A percentile compares a stretch with the other conserved stretches of the same genome.
Evolutionary conservation across 2,888 invertebrate species (phyloP).

Genomic region (Volucella bombylans): DNA sequence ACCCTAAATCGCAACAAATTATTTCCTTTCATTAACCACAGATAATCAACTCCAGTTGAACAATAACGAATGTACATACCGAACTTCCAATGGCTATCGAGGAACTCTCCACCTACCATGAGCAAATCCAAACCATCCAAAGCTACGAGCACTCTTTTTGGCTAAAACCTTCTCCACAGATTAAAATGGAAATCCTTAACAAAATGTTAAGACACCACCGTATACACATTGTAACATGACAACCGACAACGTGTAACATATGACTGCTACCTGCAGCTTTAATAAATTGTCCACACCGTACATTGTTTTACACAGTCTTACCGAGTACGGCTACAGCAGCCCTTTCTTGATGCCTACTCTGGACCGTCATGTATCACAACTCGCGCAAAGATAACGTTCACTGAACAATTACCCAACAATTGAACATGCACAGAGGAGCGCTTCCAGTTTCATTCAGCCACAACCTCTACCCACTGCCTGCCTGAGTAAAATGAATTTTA

Average conservation of each 20-base stretch:
- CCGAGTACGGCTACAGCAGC: constrained; percentile 6
- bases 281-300: constrained; percentile 69
- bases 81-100: neutral
- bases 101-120: constrained; percentile 39
- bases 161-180: neutral
- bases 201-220: constrained; percentile 71
- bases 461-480: constrained; percentile 59
- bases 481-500: constrained; percentile 57
- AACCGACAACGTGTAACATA: constrained; percentile 73
- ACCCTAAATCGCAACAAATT: constrained; percentile 12
- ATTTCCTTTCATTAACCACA: constrained; percentile 41
- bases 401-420: constrained; percentile 70
- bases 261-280: constrained; percentile 73
- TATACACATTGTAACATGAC: constrained; percentile 67
- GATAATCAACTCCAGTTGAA: constrained; percentile 29
- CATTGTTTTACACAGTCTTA: constrained; percentile 68
- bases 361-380: constrained; percentile 15
- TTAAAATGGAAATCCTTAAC: constrained; percentile 60
- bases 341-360: neutral
- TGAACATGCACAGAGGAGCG: constrained; percentile 32
- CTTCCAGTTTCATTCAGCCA: constrained; percentile 19
- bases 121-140: neutral
- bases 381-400: constrained; percentile 59
- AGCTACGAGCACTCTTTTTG: neutral
- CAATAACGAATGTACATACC: constrained; percentile 19